phyloP scores from a whole-genome alignment of 35 echinoderm and acorn worm species.

The Diadema setosum region DNA sequence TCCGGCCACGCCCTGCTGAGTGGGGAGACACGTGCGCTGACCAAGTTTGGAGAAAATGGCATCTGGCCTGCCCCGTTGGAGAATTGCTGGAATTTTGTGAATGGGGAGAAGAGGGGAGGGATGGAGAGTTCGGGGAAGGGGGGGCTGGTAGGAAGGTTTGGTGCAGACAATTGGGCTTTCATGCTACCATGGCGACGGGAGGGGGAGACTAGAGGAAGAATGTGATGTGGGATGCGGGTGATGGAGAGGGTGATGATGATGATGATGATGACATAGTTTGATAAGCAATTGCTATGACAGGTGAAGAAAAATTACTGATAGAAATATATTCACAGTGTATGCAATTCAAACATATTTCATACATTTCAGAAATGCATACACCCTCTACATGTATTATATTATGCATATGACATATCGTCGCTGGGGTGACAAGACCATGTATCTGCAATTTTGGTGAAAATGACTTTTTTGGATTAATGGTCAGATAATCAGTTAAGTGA shows the following conservation, averaged over 20 bases:
- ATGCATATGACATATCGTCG: too few relatives aligned
- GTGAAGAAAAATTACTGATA: too few relatives aligned
- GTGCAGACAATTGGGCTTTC: not conserved
- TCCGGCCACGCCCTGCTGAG: not conserved
- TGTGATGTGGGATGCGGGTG: not conserved
- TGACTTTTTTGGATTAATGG: too few relatives aligned
- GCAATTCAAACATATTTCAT: too few relatives aligned
- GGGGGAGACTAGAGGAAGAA: not conserved
- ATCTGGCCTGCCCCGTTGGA: not conserved
- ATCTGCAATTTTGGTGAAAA: too few relatives aligned
- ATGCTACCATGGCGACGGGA: not conserved
- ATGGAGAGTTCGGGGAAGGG: not conserved
- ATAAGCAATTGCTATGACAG: too few relatives aligned
- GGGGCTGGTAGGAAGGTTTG: not conserved
- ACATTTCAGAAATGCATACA: too few relatives aligned
- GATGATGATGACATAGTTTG: not conserved
- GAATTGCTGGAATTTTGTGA: conserved; percentile 11
- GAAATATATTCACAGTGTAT: too few relatives aligned
- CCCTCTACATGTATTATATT: too few relatives aligned
- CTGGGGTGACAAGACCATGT: too few relatives aligned
- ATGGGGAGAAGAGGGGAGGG: not conserved
- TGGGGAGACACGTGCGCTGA: not conserved
- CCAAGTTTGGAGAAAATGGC: conserved; percentile 5
- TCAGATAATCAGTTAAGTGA: too few relatives aligned
- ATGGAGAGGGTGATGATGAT: not conserved